Evolutionary conservation across 2,888 invertebrate species (phyloP), one percentile per base, ranked within the genome.

Genomic region (Odontocolon sp.): DNA sequence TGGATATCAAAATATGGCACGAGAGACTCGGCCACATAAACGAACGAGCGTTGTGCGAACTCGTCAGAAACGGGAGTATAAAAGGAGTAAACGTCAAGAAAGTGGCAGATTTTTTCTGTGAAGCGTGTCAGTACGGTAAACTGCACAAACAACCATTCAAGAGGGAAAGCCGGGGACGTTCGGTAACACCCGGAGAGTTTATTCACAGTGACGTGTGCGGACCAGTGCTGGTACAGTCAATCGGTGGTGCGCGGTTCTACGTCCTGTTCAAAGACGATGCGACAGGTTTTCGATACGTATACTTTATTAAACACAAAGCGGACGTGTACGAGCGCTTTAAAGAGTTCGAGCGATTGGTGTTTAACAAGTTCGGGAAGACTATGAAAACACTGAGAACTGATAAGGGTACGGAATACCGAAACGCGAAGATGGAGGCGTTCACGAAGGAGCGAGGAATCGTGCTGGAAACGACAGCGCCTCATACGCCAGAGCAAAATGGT

Each of bases 61-160:
- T 70, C 28, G 6, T 33, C 1, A 28, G 38, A 9, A 5, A 47
- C 11, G 70, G n/a, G 8, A 16, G 21, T 3, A 38, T 63, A 3
- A 6, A 9, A 23, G 70, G 68, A 6, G 21, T 61, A 4, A 61
- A 47, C 8, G 2, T 70, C 16, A 50, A 9, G 5, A 18, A 70
- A 9, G 23, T 1, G 1, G 36, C 47, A 23, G 69, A 66, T 52
- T 64, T 79, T 31, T 63, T 77, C 40, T 80, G 81, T 64, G 81
- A 77, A 54, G 45, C 72, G 11, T 81, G 80, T 59, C 73, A 74
- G 38, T 73, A 74, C 23, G 81, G 81, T 6, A 81, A 81, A 52
- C 56, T 69, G 26, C 79, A 80, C 26, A 63, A 64, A 21, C 50
- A 57, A 38, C 63, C 77, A 21, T 80, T 80, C 45, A 81, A 64